Percentiles rank a stretch among this genome's conserved stretches.
phyloP scores from a whole-genome alignment of 2,888 invertebrate species.

The Brachyptera risi region DNA sequence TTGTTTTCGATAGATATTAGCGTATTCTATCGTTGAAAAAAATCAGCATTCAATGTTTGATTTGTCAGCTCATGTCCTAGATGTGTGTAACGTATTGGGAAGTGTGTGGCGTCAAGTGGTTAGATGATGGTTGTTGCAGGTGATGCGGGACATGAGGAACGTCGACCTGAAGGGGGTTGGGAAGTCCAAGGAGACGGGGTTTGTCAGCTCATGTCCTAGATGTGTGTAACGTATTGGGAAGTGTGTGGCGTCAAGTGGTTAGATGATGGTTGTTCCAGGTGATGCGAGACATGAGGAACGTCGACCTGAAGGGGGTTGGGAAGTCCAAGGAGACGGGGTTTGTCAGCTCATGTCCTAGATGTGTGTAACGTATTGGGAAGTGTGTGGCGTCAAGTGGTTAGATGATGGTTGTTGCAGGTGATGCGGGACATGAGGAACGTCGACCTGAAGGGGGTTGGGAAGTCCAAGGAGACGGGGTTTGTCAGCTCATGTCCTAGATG shows the following conservation, averaged over 20 bases:
- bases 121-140: conserved; percentile 45
- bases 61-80: too few relatives aligned
- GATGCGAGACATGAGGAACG: conserved; percentile 75
- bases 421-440: conserved; percentile 77
- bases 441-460: conserved; percentile 59
- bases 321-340: conserved; percentile 92
- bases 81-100: too few relatives aligned
- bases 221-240: too few relatives aligned
- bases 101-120: too few relatives aligned
- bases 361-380: too few relatives aligned
- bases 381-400: neutral
- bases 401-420: conserved; percentile 51
- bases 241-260: neutral
- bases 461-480: conserved; percentile 91
- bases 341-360: too few relatives aligned
- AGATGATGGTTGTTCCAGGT: conserved; percentile 51
- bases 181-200: conserved; percentile 88
- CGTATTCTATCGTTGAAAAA: too few relatives aligned
- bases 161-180: conserved; percentile 58
- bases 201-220: too few relatives aligned
- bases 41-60: too few relatives aligned
- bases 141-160: conserved; percentile 80
- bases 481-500: too few relatives aligned
- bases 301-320: conserved; percentile 58
- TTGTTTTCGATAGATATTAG: too few relatives aligned